These are phyloP conservation scores for Myotis lucifugus DNA, from an alignment of 2,113 vertebrate genomes.

Conservation along the genomic window DNA sequence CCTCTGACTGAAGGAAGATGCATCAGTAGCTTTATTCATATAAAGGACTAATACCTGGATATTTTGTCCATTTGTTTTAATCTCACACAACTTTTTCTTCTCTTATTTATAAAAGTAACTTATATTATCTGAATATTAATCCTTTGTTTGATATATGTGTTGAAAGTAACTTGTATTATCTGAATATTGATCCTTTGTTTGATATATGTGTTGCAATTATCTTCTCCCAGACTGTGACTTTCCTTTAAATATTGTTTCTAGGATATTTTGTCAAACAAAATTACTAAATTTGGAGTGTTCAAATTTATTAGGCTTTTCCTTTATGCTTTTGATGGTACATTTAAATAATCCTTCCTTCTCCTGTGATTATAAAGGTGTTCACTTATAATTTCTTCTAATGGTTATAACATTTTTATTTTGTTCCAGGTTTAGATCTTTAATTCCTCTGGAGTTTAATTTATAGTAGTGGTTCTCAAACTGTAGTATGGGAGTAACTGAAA, in stretches of 20 bases:
- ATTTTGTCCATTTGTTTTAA: slow-evolving; percentile 24
- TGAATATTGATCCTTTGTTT: neutral
- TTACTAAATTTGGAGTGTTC: neutral
- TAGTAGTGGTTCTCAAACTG: neutral
- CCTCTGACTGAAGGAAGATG: neutral
- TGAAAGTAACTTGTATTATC: slow-evolving; percentile 1
- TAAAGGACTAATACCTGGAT: neutral
- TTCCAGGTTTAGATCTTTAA: slow-evolving; percentile 14
- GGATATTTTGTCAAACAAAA: slow-evolving; percentile 10
- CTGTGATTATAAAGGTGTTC: neutral
- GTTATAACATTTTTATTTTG: neutral
- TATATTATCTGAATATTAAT: neutral
- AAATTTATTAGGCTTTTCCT: slow-evolving; percentile 19
- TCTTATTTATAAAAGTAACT: slow-evolving; percentile 29
- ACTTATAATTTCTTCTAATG: neutral
- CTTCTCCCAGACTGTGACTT: neutral
- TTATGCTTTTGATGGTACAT: neutral
- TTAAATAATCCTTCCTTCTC: slow-evolving; percentile 12
- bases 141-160: neutral
- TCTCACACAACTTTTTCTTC: neutral
- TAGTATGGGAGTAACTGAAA: neutral
- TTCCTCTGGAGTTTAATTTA: neutral
- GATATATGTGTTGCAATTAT: neutral
- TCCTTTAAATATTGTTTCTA: slow-evolving; percentile 15
- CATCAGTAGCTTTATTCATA: neutral